phyloP scores from a whole-genome alignment of 2,797 vertebrate species.

The Chloroceryle inda region DNA sequence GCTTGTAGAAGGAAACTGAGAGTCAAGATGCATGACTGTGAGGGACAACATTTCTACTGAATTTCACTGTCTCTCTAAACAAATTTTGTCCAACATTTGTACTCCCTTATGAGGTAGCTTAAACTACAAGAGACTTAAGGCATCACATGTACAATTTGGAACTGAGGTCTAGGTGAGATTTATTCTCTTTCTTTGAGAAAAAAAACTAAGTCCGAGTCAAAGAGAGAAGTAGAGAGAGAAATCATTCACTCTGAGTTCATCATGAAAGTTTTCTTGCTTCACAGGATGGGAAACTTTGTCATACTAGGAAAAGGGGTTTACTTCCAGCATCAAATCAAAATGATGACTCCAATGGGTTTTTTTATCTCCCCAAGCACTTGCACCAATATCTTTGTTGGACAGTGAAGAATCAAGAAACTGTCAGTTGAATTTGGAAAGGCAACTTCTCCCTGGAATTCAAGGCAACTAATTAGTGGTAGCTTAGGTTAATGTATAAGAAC shows the following conservation, averaged over 20 bases:
- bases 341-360: not conserved
- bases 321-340: not conserved
- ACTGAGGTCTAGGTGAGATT: rapidly evolving
- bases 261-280: not conserved
- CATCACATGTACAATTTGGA: not conserved
- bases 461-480: not conserved
- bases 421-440: not conserved
- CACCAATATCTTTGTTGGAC: not conserved
- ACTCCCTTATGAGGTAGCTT: not conserved
- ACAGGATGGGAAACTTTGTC: not conserved
- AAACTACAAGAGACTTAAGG: not conserved
- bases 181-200: not conserved
- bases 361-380: not conserved
- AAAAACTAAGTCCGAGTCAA: not conserved
- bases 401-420: not conserved
- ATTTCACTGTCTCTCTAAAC: not conserved
- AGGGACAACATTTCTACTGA: not conserved
- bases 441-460: not conserved
- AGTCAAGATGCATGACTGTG: not conserved
- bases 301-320: not conserved
- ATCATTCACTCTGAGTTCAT: not conserved
- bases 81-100: not conserved
- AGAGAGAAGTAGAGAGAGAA: not conserved
- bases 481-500: not conserved
- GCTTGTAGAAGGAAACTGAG: not conserved